phyloP scores from a whole-genome alignment of 2,797 vertebrate genomes.

The Peromyscus attwateri region DNA sequence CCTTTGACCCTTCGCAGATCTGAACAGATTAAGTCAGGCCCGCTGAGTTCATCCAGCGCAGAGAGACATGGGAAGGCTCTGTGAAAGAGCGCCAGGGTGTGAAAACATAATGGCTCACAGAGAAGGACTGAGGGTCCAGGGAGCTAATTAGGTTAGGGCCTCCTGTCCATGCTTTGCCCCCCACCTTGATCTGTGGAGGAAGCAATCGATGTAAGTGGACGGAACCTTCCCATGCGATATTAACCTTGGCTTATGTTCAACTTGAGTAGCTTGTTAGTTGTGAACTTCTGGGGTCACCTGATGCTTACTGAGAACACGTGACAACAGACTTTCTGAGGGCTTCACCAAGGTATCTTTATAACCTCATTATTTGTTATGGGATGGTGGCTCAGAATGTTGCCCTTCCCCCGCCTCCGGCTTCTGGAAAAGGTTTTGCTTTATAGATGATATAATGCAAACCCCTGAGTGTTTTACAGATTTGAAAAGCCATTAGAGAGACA shows the following conservation, averaged over 20 bases:
- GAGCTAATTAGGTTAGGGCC: background rate
- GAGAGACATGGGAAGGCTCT: background rate
- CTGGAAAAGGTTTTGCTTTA: background rate
- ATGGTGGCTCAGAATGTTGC: background rate
- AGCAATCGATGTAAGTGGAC: background rate
- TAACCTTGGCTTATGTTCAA: background rate
- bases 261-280: background rate
- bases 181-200: background rate
- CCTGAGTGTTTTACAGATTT: background rate
- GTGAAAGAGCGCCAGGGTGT: background rate
- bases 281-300: background rate
- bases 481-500: background rate
- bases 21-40: background rate
- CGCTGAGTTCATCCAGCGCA: background rate
- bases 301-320: background rate
- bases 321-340: background rate
- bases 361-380: background rate
- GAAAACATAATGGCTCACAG: background rate
- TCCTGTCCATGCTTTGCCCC: background rate
- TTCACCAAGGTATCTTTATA: background rate
- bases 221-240: background rate
- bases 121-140: background rate
- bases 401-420: background rate
- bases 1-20: background rate
- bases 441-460: background rate